phyloP scores from a whole-genome alignment of 2,888 invertebrate genomes.

The Drosophila prostipennis region DNA sequence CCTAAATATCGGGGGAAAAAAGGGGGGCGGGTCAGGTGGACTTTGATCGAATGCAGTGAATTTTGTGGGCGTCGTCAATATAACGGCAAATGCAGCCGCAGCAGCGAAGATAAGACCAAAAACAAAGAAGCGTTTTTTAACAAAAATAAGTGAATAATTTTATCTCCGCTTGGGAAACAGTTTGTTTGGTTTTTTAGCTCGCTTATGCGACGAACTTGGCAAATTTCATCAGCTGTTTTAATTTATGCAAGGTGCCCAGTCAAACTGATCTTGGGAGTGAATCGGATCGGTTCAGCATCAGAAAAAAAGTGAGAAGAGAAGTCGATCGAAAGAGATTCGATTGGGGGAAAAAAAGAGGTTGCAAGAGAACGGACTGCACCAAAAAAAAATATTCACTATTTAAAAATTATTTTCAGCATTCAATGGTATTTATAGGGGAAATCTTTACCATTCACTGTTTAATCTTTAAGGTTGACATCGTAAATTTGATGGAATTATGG shows the following conservation, averaged over 20 bases:
- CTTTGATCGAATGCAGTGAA: constrained; percentile 49
- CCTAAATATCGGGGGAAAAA: background rate
- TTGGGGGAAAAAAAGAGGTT: constrained; percentile 2
- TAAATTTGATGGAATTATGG: too few relatives aligned
- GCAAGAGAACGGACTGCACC: constrained; percentile 22
- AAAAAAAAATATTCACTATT: background rate
- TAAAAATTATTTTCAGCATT: too few relatives aligned
- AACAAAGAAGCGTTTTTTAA: constrained; percentile 28
- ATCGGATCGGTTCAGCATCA: constrained; percentile 35
- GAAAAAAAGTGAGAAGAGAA: constrained; percentile 8
- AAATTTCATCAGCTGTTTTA: constrained; percentile 79
- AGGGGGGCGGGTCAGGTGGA: constrained; percentile 46
- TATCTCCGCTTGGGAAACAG: constrained; percentile 34
- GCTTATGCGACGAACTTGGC: constrained; percentile 67
- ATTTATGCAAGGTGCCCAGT: constrained; percentile 66
- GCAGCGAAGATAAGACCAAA: background rate
- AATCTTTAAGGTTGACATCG: too few relatives aligned
- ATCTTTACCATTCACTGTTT: too few relatives aligned
- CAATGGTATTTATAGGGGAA: too few relatives aligned
- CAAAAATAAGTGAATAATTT: constrained; percentile 66
- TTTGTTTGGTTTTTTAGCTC: constrained; percentile 23
- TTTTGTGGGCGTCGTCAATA: constrained; percentile 59
- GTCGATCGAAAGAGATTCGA: constrained; percentile 8
- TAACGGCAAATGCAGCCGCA: constrained; percentile 46
- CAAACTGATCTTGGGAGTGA: constrained; percentile 18